phyloP scores from a whole-genome alignment of 2,113 vertebrate genomes.

The Ahaetulla prasina region DNA sequence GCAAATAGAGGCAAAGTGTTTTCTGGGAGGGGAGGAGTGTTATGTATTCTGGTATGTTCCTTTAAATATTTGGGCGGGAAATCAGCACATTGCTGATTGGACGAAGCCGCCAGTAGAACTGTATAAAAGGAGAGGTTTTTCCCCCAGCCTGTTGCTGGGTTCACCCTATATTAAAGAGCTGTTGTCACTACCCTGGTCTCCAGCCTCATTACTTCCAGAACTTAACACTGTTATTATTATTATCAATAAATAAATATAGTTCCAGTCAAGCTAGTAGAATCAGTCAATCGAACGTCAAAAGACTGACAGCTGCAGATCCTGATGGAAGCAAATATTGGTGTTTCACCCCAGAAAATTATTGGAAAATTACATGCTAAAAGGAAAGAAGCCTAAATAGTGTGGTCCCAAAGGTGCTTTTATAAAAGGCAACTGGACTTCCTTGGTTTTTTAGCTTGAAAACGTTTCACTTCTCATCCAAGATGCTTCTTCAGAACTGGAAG shows the following conservation, averaged over 20 bases:
- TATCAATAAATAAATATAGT: not conserved
- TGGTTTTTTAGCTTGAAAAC: not conserved
- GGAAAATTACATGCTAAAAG: not conserved
- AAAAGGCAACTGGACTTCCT: not conserved
- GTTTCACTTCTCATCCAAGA: not conserved
- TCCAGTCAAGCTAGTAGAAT: not conserved
- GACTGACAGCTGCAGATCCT: not conserved
- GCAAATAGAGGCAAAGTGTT: too few species aligned
- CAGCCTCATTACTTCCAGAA: too few species aligned
- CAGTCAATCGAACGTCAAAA: not conserved
- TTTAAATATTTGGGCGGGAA: too few species aligned
- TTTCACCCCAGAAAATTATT: not conserved
- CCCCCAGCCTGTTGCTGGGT: too few species aligned
- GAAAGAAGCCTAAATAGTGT: not conserved
- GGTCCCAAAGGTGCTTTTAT: not conserved
- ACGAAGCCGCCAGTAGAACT: too few species aligned
- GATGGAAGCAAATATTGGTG: not conserved
- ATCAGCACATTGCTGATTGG: too few species aligned
- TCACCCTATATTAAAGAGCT: too few species aligned
- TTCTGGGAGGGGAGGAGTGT: too few species aligned
- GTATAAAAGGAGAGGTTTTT: too few species aligned
- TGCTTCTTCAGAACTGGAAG: too few species aligned
- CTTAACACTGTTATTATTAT: not conserved
- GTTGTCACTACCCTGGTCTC: too few species aligned
- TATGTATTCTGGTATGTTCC: too few species aligned